These are phyloP conservation scores for Sceloporus tristichus DNA, from an alignment of 2,113 vertebrate species.

Conservation along the genomic window DNA sequence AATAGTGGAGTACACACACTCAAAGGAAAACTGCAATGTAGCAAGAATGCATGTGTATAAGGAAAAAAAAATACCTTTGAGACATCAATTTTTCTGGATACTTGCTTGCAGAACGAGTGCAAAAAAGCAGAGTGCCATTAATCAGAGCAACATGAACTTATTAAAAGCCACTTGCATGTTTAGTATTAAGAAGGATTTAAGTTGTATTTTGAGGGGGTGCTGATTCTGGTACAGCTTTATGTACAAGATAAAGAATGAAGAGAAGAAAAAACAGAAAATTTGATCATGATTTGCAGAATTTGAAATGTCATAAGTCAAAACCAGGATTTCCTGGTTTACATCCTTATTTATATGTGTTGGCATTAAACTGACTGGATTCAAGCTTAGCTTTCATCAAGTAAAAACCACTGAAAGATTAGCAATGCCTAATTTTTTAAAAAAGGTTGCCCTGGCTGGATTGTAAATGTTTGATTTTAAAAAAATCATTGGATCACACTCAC, in stretches of 20 bases:
- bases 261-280: constrained; percentile 36
- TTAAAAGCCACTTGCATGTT: constrained; percentile 29
- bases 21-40: constrained; percentile 71
- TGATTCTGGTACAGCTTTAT: constrained; percentile 46
- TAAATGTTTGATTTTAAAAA: constrained; percentile 48
- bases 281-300: constrained; percentile 20
- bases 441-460: constrained; percentile 41
- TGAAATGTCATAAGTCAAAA: constrained; percentile 41
- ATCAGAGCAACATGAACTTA: constrained; percentile 44
- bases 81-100: constrained; percentile 34
- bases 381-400: constrained; percentile 34
- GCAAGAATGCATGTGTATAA: neutral
- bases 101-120: neutral
- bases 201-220: constrained; percentile 38
- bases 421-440: constrained; percentile 48
- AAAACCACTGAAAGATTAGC: constrained; percentile 47
- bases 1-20: constrained; percentile 51
- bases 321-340: constrained; percentile 35
- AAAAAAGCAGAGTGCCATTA: constrained; percentile 27
- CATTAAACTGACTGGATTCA: constrained; percentile 37
- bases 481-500: constrained; percentile 49
- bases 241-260: constrained; percentile 45
- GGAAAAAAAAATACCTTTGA: constrained; percentile 26
- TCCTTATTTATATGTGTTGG: constrained; percentile 22
- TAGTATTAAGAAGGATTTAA: constrained; percentile 45